Evolutionary conservation across 1,140 invertebrate genomes (phyloP).

Genomic region (Drosophila chauvacae): DNA sequence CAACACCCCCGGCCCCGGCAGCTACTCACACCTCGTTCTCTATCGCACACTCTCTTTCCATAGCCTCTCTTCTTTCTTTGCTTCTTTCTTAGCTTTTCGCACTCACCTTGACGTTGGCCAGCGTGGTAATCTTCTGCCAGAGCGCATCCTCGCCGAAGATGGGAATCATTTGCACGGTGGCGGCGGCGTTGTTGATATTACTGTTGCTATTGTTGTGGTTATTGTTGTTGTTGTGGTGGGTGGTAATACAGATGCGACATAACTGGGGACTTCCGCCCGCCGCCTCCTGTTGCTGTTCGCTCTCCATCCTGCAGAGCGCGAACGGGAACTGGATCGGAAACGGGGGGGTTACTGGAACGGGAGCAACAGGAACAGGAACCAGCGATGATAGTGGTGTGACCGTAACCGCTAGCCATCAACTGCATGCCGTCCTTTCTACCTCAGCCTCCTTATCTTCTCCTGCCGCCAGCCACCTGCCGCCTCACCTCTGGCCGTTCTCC

Average conservation of each 20-base stretch:
- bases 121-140: constrained; percentile 81
- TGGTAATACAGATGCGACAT: constrained; percentile 81
- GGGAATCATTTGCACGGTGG: constrained; percentile 75
- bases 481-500: constrained; percentile 1
- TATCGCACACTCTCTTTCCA: not conserved
- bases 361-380: constrained; percentile 2
- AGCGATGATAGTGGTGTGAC: constrained; percentile 17
- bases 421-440: constrained; percentile 49
- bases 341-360: constrained; percentile 10
- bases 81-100: constrained; percentile 5
- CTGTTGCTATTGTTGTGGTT: not conserved
- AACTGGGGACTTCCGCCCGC: constrained; percentile 31
- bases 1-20: not conserved
- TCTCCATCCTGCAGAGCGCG: constrained; percentile 28
- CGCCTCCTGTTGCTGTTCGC: constrained; percentile 20
- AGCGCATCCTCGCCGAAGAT: constrained; percentile 83
- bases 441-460: not conserved
- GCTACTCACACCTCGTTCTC: not conserved
- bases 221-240: constrained; percentile 40
- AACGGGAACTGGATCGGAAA: constrained; percentile 11
- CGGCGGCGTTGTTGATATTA: constrained; percentile 11
- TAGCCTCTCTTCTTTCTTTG: not conserved
- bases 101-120: constrained; percentile 82
- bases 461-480: not conserved
- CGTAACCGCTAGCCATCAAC: constrained; percentile 65